These are phyloP conservation scores for Liolophura sinensis DNA, from an alignment of 1,140 invertebrate species.

Conservation along the genomic window DNA sequence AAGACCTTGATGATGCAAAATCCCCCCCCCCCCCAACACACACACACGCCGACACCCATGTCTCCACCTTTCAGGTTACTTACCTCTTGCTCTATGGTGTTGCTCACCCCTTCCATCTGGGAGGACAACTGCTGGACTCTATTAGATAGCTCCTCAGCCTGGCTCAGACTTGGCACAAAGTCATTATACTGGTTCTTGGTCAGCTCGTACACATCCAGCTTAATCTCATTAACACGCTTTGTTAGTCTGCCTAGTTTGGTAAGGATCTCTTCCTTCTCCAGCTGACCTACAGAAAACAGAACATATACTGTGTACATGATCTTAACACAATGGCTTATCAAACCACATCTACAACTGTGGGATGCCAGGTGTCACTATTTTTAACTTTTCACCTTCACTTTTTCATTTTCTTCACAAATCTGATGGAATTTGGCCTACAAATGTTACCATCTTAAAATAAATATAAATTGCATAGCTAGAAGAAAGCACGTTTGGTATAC, in stretches of 20 bases:
- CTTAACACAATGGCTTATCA: not conserved
- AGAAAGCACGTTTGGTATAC: too few species aligned
- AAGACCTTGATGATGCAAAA: too few species aligned
- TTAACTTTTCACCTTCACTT: too few species aligned
- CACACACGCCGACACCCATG: too few species aligned
- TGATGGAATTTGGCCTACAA: too few species aligned
- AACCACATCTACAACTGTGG: too few species aligned
- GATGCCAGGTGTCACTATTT: too few species aligned
- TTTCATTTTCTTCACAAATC: too few species aligned
- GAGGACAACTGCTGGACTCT: constrained; percentile 32
- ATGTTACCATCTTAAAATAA: too few species aligned
- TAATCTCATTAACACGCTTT: constrained; percentile 45
- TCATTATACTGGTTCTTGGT: constrained; percentile 42
- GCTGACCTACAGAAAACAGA: constrained; percentile 37
- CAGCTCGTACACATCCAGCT: constrained; percentile 49
- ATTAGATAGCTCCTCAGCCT: constrained; percentile 35
- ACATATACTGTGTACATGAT: not conserved
- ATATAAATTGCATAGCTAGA: too few species aligned
- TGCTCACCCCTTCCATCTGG: constrained; percentile 41
- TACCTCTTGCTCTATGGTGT: constrained; percentile 54
- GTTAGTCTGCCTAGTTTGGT: constrained; percentile 47
- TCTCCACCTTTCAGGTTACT: too few species aligned
- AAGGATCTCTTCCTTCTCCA: constrained; percentile 50
- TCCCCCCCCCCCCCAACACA: too few species aligned
- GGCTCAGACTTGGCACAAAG: constrained; percentile 40